A percentile compares a stretch with the other conserved stretches of the same genome.
Evolutionary conservation across 1,140 invertebrate genomes (phyloP).

Genomic region (Grapholita molesta): DNA sequence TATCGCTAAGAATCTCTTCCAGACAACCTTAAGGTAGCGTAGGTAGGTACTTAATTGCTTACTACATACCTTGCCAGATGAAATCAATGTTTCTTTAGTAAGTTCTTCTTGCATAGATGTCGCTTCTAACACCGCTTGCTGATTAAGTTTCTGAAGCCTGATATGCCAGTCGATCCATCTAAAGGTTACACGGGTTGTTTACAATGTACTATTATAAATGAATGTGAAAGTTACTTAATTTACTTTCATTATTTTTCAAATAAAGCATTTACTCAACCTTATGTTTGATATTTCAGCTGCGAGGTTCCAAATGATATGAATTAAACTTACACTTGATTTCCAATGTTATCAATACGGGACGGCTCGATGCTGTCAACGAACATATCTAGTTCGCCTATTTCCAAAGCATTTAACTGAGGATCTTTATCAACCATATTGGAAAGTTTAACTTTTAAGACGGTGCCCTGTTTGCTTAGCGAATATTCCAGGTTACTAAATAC

Average conservation of each 20-base stretch:
- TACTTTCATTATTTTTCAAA: too few relatives aligned
- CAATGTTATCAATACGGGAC: slow-evolving; percentile 57
- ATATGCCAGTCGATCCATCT: slow-evolving; percentile 89
- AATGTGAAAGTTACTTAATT: too few relatives aligned
- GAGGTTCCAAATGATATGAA: neutral
- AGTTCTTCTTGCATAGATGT: slow-evolving; percentile 83
- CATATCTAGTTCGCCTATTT: slow-evolving; percentile 67
- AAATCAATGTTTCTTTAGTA: slow-evolving; percentile 84
- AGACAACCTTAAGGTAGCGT: too few relatives aligned
- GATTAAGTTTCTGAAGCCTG: slow-evolving; percentile 86
- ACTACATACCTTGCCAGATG: slow-evolving; percentile 79
- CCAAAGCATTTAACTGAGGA: slow-evolving; percentile 55
- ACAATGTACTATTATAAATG: too few relatives aligned
- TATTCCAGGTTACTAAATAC: neutral
- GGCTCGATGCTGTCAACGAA: slow-evolving; percentile 67
- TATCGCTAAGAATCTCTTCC: too few relatives aligned
- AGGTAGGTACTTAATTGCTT: slow-evolving; percentile 1
- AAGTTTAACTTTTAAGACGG: neutral
- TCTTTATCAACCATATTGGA: slow-evolving; percentile 61
- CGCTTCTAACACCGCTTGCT: slow-evolving; percentile 88
- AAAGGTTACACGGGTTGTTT: neutral
- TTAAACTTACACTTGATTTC: slow-evolving; percentile 59
- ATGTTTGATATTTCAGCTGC: too few relatives aligned
- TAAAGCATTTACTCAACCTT: too few relatives aligned
- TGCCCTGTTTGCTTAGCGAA: neutral